These are phyloP conservation scores for Phenacoccus solenopsis DNA, from an alignment of 1,140 invertebrate genomes.

Conservation along the genomic window DNA sequence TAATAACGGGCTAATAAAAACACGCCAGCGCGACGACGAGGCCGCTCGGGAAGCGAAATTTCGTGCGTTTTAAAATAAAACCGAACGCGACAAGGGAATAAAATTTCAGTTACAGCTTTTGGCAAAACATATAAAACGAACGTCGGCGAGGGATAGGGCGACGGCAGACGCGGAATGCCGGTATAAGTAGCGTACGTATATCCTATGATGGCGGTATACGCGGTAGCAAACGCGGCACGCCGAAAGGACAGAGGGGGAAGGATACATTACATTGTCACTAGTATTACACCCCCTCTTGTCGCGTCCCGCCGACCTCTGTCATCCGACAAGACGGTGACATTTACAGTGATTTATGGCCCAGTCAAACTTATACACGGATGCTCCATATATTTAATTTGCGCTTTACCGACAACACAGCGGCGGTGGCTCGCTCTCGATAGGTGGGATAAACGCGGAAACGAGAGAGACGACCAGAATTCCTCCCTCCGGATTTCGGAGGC, in stretches of 20 bases:
- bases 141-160: no score
- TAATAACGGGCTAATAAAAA: background rate
- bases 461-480: no score
- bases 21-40: background rate
- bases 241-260: background rate
- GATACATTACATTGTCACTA: slow-evolving; percentile 2
- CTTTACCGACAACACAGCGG: slow-evolving; percentile 6
- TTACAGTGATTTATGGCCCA: slow-evolving; percentile 11
- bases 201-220: no score
- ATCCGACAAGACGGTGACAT: slow-evolving; percentile 17
- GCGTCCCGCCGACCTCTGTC: background rate
- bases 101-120: slow-evolving; percentile 3
- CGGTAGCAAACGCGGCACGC: background rate
- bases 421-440: slow-evolving; percentile 5
- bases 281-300: background rate
- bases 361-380: slow-evolving; percentile 16
- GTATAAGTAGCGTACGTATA: no score
- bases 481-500: no score
- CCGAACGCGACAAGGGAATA: background rate
- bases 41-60: background rate
- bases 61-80: background rate
- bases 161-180: no score
- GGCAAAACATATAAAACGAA: background rate
- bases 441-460: background rate
- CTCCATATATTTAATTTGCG: slow-evolving; percentile 18